Evolutionary conservation across 2,113 vertebrate species (phyloP), one percentile per base, ranked within the genome.

Genomic region (Anseranas semipalmata): DNA sequence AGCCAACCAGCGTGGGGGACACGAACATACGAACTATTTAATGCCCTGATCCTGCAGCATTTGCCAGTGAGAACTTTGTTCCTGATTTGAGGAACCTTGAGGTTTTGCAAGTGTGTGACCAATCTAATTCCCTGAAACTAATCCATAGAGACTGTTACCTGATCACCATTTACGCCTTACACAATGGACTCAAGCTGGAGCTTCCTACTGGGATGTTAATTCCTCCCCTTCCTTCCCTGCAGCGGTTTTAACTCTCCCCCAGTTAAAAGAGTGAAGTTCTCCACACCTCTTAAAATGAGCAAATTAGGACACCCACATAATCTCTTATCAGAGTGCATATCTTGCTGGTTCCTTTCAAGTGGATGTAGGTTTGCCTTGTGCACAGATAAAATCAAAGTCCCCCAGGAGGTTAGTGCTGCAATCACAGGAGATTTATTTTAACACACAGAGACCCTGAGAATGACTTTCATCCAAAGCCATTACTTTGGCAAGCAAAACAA

Each of bases 301-400:
- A 65, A 72, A 92, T 68, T 56, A 78, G 43, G 60, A 75, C 56
- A 81, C 20, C 28, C 52, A 77, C 60, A 24, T 19, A 67, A 89
- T 4, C 48, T 65, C 24, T 68, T 86, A 86, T 53, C 77, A 72
- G 15, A 1, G 0, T 25, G 33, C 20, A 12, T 81, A 81, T 63
- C 50, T 90, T 70, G 46, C 59, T 63, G 52, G 14, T 78, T 94
- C 66, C 60, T 85, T 94, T 60, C 52, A 92, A 89, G 79, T 43
- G 43, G 59, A 84, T 78, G 35, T 35, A 84, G 30, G 33, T 74
- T 90, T 94, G 24, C 43, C 39, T 62, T 3, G 14, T 43, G 45
- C 72, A 50, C 18, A 75, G 88, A 72, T 68, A 81, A 89, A 92
- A 92, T 68, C 68, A 78, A 92, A 92, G 73, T 81, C 76, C 73